These are phyloP conservation scores for Hippopotamus amphibius DNA, from an alignment of 2,113 vertebrate genomes.

Conservation along the genomic window DNA sequence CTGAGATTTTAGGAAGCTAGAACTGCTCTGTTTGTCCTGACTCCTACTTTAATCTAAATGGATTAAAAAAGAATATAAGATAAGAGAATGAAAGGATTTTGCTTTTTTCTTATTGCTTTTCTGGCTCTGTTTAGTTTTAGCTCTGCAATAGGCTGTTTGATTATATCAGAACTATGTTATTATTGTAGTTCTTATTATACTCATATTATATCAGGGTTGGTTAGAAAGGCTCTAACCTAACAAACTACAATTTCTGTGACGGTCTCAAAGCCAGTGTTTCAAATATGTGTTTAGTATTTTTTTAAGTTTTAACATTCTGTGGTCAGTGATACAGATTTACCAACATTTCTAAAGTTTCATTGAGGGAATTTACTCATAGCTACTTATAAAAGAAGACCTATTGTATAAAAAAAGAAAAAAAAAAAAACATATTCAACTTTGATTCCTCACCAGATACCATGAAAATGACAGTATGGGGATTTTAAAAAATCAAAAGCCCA, in stretches of 20 bases:
- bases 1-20: background rate
- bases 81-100: conserved; percentile 31
- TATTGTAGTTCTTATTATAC: too few relatives aligned
- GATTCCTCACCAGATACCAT: background rate
- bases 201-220: too few relatives aligned
- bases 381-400: background rate
- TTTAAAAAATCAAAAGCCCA: background rate
- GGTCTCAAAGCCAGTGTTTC: background rate
- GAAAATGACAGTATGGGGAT: background rate
- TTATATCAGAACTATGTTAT: background rate
- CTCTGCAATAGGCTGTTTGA: background rate
- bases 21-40: background rate
- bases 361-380: conserved; percentile 14
- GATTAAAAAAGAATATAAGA: background rate
- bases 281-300: background rate
- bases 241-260: background rate
- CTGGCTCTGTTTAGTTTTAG: background rate
- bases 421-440: background rate
- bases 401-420: background rate
- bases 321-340: background rate
- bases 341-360: background rate
- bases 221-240: background rate
- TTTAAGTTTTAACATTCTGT: background rate
- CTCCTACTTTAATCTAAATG: background rate
- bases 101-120: background rate